A percentile compares a stretch with the other conserved stretches of the same genome.
Evolutionary conservation across 2,888 invertebrate species (phyloP).

Genomic region (Barypeithes pellucidus): DNA sequence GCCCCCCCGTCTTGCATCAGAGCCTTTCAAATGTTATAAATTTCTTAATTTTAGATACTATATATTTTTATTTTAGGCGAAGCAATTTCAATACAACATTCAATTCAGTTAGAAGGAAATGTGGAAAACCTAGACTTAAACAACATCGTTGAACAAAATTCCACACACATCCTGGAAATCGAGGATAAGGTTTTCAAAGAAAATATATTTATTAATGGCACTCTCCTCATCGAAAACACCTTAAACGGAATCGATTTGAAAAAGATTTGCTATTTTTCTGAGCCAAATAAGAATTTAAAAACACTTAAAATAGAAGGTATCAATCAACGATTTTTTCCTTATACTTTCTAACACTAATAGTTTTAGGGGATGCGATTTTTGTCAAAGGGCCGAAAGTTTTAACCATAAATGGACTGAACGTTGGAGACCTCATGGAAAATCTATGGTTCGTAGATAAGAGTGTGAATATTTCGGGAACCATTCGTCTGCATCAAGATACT

Average conservation of each 20-base stretch:
- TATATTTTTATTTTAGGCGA: constrained; percentile 57
- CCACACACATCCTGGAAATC: constrained; percentile 56
- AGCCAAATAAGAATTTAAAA: constrained; percentile 59
- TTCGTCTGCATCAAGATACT: constrained; percentile 64
- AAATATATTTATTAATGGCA: constrained; percentile 63
- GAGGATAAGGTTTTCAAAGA: constrained; percentile 65
- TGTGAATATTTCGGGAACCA: constrained; percentile 60
- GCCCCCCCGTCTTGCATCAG: too few relatives aligned
- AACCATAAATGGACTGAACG: constrained; percentile 48
- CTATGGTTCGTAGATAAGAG: constrained; percentile 72
- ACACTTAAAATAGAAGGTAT: constrained; percentile 66
- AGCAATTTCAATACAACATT: constrained; percentile 55
- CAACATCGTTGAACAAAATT: constrained; percentile 66
- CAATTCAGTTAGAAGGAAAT: constrained; percentile 63
- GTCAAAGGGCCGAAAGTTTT: constrained; percentile 54
- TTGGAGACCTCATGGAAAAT: constrained; percentile 43
- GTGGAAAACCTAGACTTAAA: constrained; percentile 69
- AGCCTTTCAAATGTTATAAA: too few relatives aligned
- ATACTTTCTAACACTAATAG: background rate
- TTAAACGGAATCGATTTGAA: constrained; percentile 63
- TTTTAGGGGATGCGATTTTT: constrained; percentile 55
- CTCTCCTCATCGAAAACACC: constrained; percentile 58
- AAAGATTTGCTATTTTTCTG: constrained; percentile 64
- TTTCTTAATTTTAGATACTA: background rate
- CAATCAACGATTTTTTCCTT: background rate